Evolutionary conservation across 1,140 invertebrate genomes (phyloP), one percentile per base, ranked within the genome.

Genomic region (Orussus abietinus): DNA sequence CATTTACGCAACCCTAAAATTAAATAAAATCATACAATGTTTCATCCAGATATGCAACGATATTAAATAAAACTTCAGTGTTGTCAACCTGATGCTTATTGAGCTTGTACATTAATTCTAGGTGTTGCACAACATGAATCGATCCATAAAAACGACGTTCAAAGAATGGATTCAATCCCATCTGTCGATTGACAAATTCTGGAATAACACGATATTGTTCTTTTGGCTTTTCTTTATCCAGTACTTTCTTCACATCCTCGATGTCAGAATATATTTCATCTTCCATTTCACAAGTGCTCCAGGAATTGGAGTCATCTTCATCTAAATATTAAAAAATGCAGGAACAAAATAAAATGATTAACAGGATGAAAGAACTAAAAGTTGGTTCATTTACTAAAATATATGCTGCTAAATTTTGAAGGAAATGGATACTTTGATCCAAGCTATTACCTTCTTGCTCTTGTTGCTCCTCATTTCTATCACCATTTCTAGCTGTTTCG

Each of bases 1-100:
- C 83, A 77, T 96, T 96, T 6, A 96, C 92, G 77, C 93, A 96
- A 28, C 92, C 92, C 56, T 72, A 12, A 15, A 53, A 59, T 38
- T 32, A 38, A 30, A 36, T 30, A 36, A 21, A 28, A 35, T 7
- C 11, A 37, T 43, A 21, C 26, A 20, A 25, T n/a, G 40, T 38
- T 29, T 35, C 22, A 31, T 13, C 40, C 10, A 15, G 11, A 7
- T 36, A 30, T 40, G 12, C 11, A 36, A 42, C 29, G 22, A 35
- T 37, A 21, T 37, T 21, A 7, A 38, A 45, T 35, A 36, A 10
- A 15, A 36, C 34, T 39, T 30, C 28, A 17, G 20, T 32, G 21
- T 33, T n/a, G 36, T 34, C 26, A 41, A 69, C 59, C 42, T 75
- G 72, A 73, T 96, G 92, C 47, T 81, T 80, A 20, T 85, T 80